Percentiles rank a stretch among this genome's conserved stretches.
phyloP scores from a whole-genome alignment of 1,140 invertebrate species.

The Macrotrachela quadricornifera region DNA sequence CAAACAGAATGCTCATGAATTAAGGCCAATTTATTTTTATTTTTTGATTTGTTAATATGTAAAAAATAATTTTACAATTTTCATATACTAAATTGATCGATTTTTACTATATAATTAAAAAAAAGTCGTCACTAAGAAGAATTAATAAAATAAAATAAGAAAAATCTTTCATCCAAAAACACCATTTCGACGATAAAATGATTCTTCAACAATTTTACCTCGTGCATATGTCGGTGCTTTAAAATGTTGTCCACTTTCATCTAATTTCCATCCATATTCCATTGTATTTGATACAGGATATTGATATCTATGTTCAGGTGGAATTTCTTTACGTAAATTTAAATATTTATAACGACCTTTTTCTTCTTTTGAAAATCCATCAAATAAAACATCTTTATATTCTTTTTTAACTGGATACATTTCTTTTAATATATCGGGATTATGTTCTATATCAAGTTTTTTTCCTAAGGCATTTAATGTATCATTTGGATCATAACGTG shows the following conservation, averaged over 20 bases:
- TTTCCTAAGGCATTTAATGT: neutral
- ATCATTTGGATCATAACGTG: neutral
- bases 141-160: too few relatives aligned
- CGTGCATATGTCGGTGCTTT: slow-evolving; percentile 4
- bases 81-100: too few relatives aligned
- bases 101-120: too few relatives aligned
- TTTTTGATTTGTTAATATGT: too few relatives aligned
- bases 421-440: neutral
- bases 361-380: slow-evolving; percentile 10
- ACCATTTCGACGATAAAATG: slow-evolving; percentile 9
- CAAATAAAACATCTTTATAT: slow-evolving; percentile 2
- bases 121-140: too few relatives aligned
- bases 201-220: slow-evolving; percentile 8
- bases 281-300: slow-evolving; percentile 2
- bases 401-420: slow-evolving; percentile 2
- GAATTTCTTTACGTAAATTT: neutral
- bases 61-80: too few relatives aligned
- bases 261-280: slow-evolving; percentile 9
- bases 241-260: slow-evolving; percentile 3
- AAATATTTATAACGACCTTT: slow-evolving; percentile 11
- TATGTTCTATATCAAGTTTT: neutral
- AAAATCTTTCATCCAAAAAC: neutral
- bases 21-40: too few relatives aligned
- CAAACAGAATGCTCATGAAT: too few relatives aligned
- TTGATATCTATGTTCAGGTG: slow-evolving; percentile 6